phyloP scores from a whole-genome alignment of 2,888 invertebrate genomes.

The Noctua pronuba region DNA sequence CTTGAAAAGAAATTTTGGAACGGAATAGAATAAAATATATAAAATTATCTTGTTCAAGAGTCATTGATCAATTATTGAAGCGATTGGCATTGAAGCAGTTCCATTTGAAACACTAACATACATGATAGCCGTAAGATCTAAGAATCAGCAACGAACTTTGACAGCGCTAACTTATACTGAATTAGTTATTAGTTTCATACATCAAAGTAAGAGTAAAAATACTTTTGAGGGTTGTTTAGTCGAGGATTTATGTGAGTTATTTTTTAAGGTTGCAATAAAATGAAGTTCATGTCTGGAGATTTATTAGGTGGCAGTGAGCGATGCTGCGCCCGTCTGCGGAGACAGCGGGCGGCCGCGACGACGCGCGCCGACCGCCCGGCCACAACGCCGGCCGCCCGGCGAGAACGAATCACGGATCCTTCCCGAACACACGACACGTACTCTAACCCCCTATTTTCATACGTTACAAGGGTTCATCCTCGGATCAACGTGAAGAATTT shows the following conservation, averaged over 20 bases:
- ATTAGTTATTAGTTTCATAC: conserved; percentile 44
- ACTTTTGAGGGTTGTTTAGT: conserved; percentile 36
- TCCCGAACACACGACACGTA: conserved; percentile 69
- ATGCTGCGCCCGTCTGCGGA: conserved; percentile 66
- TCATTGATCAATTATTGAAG: conserved; percentile 11
- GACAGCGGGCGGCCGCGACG: conserved; percentile 60
- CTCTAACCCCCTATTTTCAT: conserved; percentile 82
- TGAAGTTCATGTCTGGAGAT: conserved; percentile 62
- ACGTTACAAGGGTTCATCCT: conserved; percentile 82
- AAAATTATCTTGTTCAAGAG: conserved; percentile 13
- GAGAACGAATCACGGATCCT: conserved; percentile 78
- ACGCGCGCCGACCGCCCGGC: conserved; percentile 27
- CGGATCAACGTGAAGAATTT: conserved; percentile 86
- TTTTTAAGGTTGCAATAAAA: conserved; percentile 53
- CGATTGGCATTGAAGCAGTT: conserved; percentile 10
- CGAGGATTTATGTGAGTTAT: conserved; percentile 41
- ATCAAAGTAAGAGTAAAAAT: conserved; percentile 34
- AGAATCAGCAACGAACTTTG: conserved; percentile 25
- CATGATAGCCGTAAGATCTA: conserved; percentile 40
- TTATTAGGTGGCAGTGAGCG: conserved; percentile 70
- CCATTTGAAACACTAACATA: conserved; percentile 12
- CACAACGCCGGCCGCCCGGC: conserved; percentile 50
- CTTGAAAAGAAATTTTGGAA: neutral
- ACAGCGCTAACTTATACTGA: conserved; percentile 34
- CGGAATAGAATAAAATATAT: neutral